These are phyloP conservation scores for Lepilemur septentrionalis DNA, from an alignment of 2,797 vertebrate species.

Conservation along the genomic window DNA sequence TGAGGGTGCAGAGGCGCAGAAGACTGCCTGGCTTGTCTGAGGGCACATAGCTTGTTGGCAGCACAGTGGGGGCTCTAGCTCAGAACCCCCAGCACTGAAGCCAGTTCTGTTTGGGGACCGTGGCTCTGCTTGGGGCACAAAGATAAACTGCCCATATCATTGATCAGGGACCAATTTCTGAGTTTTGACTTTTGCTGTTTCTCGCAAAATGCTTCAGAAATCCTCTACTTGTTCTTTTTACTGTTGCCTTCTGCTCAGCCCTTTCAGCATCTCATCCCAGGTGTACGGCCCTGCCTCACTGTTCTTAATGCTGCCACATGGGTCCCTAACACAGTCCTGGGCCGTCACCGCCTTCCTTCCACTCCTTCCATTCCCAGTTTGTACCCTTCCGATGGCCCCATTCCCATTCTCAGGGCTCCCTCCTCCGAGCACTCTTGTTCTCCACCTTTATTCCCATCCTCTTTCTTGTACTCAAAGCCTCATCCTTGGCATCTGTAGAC, in stretches of 20 bases:
- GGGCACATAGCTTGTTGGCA: not conserved
- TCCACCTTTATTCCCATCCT: not conserved
- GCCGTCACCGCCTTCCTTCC: not conserved
- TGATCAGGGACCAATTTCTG: not conserved
- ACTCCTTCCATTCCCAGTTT: too few species aligned
- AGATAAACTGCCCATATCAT: not conserved
- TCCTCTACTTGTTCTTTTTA: not conserved
- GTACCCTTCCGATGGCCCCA: fast-evolving
- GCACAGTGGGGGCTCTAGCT: not conserved
- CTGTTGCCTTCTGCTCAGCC: not conserved
- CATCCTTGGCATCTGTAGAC: not conserved
- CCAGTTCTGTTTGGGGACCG: not conserved
- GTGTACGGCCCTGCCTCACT: not conserved
- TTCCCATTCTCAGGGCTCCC: not conserved
- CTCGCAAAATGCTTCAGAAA: not conserved
- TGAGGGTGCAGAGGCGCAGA: not conserved
- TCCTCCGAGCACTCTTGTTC: not conserved
- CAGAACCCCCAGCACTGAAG: not conserved
- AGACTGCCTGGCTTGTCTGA: not conserved
- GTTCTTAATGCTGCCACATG: too few species aligned
- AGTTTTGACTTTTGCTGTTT: not conserved
- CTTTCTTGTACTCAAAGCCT: not conserved
- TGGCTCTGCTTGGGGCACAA: not conserved
- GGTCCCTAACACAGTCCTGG: not conserved
- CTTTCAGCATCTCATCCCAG: not conserved